Base-by-base conservation (phyloP, 1,140 invertebrate species). In the Ips nitidus region DNA sequence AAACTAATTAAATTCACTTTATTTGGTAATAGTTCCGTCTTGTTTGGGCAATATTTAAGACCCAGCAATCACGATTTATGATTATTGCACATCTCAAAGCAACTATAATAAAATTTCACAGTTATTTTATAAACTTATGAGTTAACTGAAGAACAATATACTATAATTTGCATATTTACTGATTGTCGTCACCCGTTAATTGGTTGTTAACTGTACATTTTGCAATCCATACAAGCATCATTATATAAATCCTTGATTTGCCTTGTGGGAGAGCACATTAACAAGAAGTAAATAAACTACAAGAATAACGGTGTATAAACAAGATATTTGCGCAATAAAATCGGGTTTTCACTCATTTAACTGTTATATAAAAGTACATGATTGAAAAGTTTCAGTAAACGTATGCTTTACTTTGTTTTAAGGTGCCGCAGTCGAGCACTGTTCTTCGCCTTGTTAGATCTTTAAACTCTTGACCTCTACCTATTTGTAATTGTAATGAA, bases 241-340 rank as follows among this genome's bases (percentile, higher is more conserved):
- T 22, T 22, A 22, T 22, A 22, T 22, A 22, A 22, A 22, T 22
- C 22, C 22, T 22, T 22, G 22, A 22, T 22, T 22, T 22, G 22
- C 22, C 22, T 22, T 22, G 22, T 22, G 22, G 22, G 22, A 22
- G 22, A 22, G 22, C 22, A 22, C 22, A 22, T 22, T 47, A 47
- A 47, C 45, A 47, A 47, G 4, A 47, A n/a, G 45, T 47, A 47
- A 47, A 47, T n/a, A 47, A 47, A 47, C 45, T n/a, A 47, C n/a
- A 47, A 47, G n/a, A 5, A 47, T 47, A 47, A 47, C 45, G 45
- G 45, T 5, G 4, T 5, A 5, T 47, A 4, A 47, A 47, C n/a
- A 5, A 47, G n/a, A 4, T 4, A n/a, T 5, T 47, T 47, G 45
- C n/a, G 45, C 45, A 47, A 47, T 4, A 47, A 47, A 47, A 47